These are phyloP conservation scores for Elachura formosa DNA, from an alignment of 2,113 vertebrate genomes.

Conservation along the genomic window DNA sequence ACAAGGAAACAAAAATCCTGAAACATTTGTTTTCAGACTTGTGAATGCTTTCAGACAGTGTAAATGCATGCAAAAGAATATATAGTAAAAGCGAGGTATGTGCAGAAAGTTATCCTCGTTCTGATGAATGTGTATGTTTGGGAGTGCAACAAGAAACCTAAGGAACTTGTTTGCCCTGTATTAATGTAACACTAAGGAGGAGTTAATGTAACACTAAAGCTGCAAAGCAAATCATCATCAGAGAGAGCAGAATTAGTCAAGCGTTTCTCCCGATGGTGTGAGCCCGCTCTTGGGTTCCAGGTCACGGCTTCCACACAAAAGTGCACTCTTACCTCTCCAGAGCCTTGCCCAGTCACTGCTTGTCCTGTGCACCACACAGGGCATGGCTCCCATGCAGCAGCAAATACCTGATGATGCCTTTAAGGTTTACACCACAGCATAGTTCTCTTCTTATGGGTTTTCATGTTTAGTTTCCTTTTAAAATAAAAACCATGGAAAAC, in stretches of 20 bases:
- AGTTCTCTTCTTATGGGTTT: background rate
- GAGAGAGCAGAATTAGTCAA: background rate
- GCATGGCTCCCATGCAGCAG: background rate
- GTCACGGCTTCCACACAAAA: slow-evolving; percentile 43
- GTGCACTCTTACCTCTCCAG: background rate
- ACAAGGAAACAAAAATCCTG: background rate
- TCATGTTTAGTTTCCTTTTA: background rate
- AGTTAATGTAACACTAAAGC: background rate
- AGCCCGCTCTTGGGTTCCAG: slow-evolving; percentile 32
- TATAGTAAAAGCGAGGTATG: background rate
- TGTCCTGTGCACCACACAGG: background rate
- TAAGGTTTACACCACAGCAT: background rate
- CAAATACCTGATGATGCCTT: rapidly evolving
- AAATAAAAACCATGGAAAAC: background rate
- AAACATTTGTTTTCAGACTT: background rate
- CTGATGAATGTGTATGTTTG: background rate
- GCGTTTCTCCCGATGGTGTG: background rate
- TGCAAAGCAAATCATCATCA: background rate
- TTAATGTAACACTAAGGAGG: background rate
- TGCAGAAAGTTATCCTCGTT: background rate
- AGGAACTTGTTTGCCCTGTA: background rate
- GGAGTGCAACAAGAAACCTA: background rate
- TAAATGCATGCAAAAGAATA: background rate
- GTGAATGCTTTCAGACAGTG: too few relatives aligned
- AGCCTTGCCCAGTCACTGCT: background rate